phyloP scores from a whole-genome alignment of 1,140 invertebrate genomes.

The Hypothenemus hampei region DNA sequence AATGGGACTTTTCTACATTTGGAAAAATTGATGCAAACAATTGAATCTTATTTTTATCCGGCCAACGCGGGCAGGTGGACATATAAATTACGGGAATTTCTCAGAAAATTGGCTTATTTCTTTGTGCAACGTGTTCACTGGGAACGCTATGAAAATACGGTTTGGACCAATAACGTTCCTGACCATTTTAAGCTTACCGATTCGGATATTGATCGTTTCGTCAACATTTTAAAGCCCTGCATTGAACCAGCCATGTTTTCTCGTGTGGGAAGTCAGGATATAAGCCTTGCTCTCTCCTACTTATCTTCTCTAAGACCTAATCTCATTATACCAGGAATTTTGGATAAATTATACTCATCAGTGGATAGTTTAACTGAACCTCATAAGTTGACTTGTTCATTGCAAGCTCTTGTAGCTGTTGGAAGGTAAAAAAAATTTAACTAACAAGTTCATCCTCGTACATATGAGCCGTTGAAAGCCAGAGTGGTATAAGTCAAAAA shows the following conservation, averaged over 20 bases:
- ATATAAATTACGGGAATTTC: slow-evolving; percentile 56
- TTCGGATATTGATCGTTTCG: slow-evolving; percentile 77
- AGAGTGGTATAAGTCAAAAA: too few species aligned
- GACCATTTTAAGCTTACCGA: slow-evolving; percentile 70
- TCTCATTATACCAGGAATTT: slow-evolving; percentile 73
- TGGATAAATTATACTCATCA: slow-evolving; percentile 74
- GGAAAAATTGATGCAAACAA: slow-evolving; percentile 72
- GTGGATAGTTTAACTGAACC: slow-evolving; percentile 85
- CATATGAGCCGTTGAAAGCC: too few species aligned
- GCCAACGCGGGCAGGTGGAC: slow-evolving; percentile 81
- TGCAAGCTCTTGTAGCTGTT: slow-evolving; percentile 69
- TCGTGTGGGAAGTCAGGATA: slow-evolving; percentile 60
- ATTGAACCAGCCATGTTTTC: slow-evolving; percentile 67
- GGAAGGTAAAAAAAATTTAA: slow-evolving; percentile 55
- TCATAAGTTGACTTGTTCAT: slow-evolving; percentile 74
- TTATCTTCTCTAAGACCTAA: slow-evolving; percentile 75
- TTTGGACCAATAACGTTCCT: slow-evolving; percentile 67
- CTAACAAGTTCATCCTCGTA: too few species aligned
- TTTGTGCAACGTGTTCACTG: slow-evolving; percentile 59
- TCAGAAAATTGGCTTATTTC: slow-evolving; percentile 55
- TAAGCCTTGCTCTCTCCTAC: slow-evolving; percentile 65
- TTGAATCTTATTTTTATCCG: slow-evolving; percentile 86
- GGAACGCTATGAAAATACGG: slow-evolving; percentile 57
- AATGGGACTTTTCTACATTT: slow-evolving; percentile 67
- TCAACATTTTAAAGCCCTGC: slow-evolving; percentile 51